Conservation (phyloP, 2,888 invertebrate genomes). For the Euphydryas editha region DNA sequence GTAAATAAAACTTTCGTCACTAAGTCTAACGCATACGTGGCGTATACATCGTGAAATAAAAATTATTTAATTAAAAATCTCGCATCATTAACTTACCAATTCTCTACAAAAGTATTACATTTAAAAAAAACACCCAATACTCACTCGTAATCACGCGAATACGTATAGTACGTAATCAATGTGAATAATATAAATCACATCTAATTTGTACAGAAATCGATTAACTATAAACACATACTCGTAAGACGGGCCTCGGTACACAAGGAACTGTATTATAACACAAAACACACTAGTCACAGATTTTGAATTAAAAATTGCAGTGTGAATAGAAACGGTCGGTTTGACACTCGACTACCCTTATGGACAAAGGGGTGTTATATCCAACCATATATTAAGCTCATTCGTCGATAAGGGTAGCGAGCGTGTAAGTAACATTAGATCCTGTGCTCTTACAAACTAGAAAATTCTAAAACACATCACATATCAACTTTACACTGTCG, state of each 20-base stretch:
- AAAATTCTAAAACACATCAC: slow-evolving; percentile 22
- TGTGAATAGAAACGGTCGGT: slow-evolving; percentile 59
- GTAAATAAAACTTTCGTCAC: slow-evolving; percentile 27
- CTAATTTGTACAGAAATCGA: slow-evolving; percentile 38
- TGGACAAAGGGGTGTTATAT: slow-evolving; percentile 46
- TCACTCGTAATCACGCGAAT: slow-evolving; percentile 6
- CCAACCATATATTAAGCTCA: slow-evolving; percentile 47
- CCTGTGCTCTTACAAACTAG: slow-evolving; percentile 34
- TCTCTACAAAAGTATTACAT: slow-evolving; percentile 5
- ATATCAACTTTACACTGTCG: slow-evolving; percentile 9
- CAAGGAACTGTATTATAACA: slow-evolving; percentile 48
- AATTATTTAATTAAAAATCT: slow-evolving; percentile 1
- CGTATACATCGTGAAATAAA: slow-evolving; percentile 26
- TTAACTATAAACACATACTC: slow-evolving; percentile 13
- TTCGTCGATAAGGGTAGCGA: slow-evolving; percentile 53
- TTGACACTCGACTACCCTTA: slow-evolving; percentile 56
- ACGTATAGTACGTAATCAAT: slow-evolving; percentile 9
- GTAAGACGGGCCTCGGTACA: slow-evolving; percentile 19
- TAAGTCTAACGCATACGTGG: slow-evolving; percentile 22
- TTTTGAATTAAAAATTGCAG: slow-evolving; percentile 75
- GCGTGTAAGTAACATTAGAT: slow-evolving; percentile 35
- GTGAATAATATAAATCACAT: slow-evolving; percentile 21
- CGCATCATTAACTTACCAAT: slow-evolving; percentile 7
- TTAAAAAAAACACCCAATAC: slow-evolving; percentile 14
- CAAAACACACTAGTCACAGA: slow-evolving; percentile 71